Evolutionary conservation across 2,113 vertebrate genomes (phyloP).

Genomic region (Psilopsiagon aymara): DNA sequence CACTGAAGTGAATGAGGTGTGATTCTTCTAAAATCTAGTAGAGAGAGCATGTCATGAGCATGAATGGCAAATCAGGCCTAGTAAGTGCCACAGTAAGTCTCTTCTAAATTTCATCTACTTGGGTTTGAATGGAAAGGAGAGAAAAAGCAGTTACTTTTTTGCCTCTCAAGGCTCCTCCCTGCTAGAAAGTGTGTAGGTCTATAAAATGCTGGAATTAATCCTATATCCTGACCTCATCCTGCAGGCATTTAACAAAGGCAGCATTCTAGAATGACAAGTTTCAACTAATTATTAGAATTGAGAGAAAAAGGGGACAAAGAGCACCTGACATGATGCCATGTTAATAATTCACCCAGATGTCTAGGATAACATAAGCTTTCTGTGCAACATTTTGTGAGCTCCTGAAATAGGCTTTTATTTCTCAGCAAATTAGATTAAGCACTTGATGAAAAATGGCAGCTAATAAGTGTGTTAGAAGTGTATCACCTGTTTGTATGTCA

Average conservation of each 20-base stretch:
- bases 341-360: constrained; percentile 50
- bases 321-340: constrained; percentile 51
- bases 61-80: not conserved
- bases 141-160: not conserved
- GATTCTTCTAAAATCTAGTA: not conserved
- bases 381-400: not conserved
- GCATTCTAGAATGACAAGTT: constrained; percentile 59
- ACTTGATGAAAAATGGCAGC: not conserved
- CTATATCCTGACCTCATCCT: constrained; percentile 60
- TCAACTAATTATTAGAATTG: constrained; percentile 62
- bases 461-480: not conserved
- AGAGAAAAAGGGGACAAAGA: constrained; percentile 33
- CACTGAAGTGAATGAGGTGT: not conserved
- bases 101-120: not conserved
- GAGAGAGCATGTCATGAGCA: not conserved
- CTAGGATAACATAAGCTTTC: constrained; percentile 15
- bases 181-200: not conserved
- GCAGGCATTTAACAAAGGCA: constrained; percentile 72
- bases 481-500: not conserved
- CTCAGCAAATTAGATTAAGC: not conserved
- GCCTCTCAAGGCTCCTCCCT: not conserved
- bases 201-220: constrained; percentile 42
- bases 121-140: not conserved
- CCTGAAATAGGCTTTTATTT: not conserved
- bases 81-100: not conserved